A percentile compares a stretch with the other conserved stretches of the same genome.
Conservation (phyloP, 2,888 invertebrate genomes). For the Pemphredon lugubris region DNA sequence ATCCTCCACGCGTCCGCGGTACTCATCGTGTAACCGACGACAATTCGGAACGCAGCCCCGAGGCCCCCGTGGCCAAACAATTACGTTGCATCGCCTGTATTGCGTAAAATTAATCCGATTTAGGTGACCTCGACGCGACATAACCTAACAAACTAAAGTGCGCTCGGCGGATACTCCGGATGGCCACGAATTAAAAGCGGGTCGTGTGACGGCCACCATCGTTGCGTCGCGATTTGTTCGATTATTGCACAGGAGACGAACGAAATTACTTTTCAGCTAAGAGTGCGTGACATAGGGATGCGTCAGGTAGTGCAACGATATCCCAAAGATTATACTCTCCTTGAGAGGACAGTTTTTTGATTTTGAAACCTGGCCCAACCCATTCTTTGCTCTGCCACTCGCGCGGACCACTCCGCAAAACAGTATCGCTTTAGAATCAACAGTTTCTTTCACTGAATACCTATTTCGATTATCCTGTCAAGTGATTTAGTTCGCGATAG, state of each 20-base stretch:
- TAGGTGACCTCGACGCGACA: conserved; percentile 78
- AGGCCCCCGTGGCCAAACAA: conserved; percentile 60
- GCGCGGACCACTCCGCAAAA: conserved; percentile 30
- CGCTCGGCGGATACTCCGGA: conserved; percentile 40
- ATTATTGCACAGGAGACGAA: conserved; percentile 16
- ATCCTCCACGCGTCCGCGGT: conserved; percentile 73
- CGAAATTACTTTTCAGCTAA: conserved; percentile 20
- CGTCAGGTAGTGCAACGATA: not conserved
- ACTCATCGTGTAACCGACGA: conserved; percentile 62
- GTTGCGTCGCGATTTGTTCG: conserved; percentile 4
- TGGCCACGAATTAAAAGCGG: conserved; percentile 25
- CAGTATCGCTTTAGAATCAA: conserved; percentile 4
- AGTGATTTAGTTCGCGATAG: too few relatives aligned
- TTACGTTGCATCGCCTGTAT: conserved; percentile 73
- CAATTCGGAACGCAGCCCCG: conserved; percentile 53
- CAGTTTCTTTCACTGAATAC: not conserved
- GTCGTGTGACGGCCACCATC: too few relatives aligned
- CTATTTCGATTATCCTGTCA: not conserved
- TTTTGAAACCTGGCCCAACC: conserved; percentile 62
- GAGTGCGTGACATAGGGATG: not conserved
- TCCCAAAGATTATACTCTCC: not conserved
- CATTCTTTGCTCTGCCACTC: conserved; percentile 55
- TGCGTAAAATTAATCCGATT: conserved; percentile 80
- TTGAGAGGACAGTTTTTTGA: not conserved
- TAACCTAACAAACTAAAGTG: conserved; percentile 70